Conservation (phyloP, 2,888 invertebrate genomes). For the Nipponacmea schrenckii region DNA sequence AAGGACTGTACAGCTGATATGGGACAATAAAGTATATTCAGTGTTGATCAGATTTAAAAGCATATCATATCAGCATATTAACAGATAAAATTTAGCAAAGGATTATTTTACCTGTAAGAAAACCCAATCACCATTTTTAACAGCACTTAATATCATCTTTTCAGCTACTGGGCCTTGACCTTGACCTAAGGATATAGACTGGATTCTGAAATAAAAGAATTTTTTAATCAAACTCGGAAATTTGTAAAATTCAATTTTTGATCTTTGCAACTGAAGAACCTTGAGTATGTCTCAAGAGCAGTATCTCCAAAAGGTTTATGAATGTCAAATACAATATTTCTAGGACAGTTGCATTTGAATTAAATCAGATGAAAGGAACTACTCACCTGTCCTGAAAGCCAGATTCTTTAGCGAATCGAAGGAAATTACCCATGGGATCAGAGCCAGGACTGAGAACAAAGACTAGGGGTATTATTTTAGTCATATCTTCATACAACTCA, state of each 20-base stretch:
- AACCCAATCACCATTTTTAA: constrained; percentile 68
- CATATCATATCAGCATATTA: too few relatives aligned
- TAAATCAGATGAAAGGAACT: too few relatives aligned
- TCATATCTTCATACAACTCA: constrained; percentile 69
- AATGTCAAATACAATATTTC: too few relatives aligned
- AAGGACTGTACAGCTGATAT: neutral
- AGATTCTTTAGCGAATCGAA: constrained; percentile 66
- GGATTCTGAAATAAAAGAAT: constrained; percentile 49
- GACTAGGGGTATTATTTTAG: constrained; percentile 77
- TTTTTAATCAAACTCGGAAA: too few relatives aligned
- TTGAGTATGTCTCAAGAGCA: neutral
- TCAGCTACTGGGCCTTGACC: constrained; percentile 70
- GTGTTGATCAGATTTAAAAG: too few relatives aligned
- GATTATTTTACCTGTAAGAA: constrained; percentile 65
- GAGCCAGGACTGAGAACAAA: constrained; percentile 88
- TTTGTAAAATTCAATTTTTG: too few relatives aligned
- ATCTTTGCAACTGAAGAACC: neutral
- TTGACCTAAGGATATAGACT: constrained; percentile 69
- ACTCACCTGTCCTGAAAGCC: constrained; percentile 64
- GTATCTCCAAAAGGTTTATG: too few relatives aligned
- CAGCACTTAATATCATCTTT: constrained; percentile 64
- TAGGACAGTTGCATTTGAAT: neutral
- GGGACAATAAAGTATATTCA: neutral
- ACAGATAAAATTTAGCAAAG: too few relatives aligned
- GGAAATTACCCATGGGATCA: constrained; percentile 69